Evolutionary conservation across 2,113 vertebrate genomes (phyloP).

Genomic region (Syrmaticus mikado): DNA sequence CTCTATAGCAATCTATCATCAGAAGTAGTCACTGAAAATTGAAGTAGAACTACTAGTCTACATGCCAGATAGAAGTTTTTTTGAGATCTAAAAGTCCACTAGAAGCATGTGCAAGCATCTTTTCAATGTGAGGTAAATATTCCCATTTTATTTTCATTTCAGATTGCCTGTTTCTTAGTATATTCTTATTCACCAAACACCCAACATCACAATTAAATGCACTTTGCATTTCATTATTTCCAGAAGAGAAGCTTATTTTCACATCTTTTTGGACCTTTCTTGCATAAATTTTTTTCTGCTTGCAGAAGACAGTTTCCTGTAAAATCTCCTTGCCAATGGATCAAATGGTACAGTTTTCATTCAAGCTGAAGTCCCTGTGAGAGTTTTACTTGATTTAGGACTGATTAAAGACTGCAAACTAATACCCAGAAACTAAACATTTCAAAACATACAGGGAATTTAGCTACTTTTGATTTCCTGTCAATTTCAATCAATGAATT

Average conservation of each 20-base stretch:
- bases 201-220: background rate
- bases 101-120: background rate
- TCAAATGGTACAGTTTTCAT: background rate
- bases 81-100: background rate
- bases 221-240: background rate
- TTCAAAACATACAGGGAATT: background rate
- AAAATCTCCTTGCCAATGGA: background rate
- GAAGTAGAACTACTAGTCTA: background rate
- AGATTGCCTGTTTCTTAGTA: background rate
- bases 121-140: background rate
- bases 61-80: fast-evolving
- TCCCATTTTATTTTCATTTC: background rate
- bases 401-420: background rate
- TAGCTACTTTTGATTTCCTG: background rate
- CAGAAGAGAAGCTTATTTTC: background rate
- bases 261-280: background rate
- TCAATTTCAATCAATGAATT: conserved; percentile 23
- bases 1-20: background rate
- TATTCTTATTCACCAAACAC: background rate
- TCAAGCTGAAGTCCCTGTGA: background rate
- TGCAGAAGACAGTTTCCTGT: background rate
- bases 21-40: background rate
- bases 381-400: background rate
- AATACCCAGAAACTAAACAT: conserved; percentile 17
- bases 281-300: background rate